Evolutionary conservation across 2,888 invertebrate species (phyloP).

Genomic region (Drosophila imparisetae): DNA sequence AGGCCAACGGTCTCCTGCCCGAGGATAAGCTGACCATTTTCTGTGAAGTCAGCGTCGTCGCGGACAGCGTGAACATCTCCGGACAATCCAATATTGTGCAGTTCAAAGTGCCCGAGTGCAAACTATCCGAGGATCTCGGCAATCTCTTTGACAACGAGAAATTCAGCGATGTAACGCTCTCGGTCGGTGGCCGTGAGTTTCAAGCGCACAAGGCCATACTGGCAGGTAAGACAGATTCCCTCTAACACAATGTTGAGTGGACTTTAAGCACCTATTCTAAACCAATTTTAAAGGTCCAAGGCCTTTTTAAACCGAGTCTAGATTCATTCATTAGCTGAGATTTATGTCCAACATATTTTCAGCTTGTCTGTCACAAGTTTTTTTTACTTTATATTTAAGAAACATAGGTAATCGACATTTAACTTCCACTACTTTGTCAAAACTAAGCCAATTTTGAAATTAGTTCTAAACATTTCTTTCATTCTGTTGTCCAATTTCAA

Average conservation of each 20-base stretch:
- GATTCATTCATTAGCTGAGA: background rate
- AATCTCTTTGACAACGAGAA: conserved; percentile 98
- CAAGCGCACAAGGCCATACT: conserved; percentile 99
- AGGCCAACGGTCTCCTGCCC: conserved; percentile 98
- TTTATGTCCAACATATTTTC: background rate
- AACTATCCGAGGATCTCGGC: conserved; percentile 96
- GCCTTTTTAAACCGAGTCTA: background rate
- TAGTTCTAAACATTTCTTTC: background rate
- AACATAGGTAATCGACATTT: too few relatives aligned
- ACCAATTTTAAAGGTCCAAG: background rate
- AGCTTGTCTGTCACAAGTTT: too few relatives aligned
- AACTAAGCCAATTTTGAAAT: background rate
- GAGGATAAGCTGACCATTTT: conserved; percentile 99
- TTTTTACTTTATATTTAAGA: too few relatives aligned
- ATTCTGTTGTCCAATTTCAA: background rate
- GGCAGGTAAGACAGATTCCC: conserved; percentile 83
- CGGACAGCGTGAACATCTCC: conserved; percentile 99
- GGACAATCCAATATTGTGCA: conserved; percentile 99
- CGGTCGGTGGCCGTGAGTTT: conserved; percentile 95
- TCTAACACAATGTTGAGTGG: background rate
- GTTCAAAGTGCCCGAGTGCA: conserved; percentile 98
- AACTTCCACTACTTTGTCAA: too few relatives aligned
- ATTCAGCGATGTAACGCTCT: conserved; percentile 98
- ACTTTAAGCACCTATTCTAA: background rate
- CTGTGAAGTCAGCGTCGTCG: conserved; percentile 99